Conservation (phyloP, 2,113 vertebrate genomes). For the Asarcornis scutulata region DNA sequence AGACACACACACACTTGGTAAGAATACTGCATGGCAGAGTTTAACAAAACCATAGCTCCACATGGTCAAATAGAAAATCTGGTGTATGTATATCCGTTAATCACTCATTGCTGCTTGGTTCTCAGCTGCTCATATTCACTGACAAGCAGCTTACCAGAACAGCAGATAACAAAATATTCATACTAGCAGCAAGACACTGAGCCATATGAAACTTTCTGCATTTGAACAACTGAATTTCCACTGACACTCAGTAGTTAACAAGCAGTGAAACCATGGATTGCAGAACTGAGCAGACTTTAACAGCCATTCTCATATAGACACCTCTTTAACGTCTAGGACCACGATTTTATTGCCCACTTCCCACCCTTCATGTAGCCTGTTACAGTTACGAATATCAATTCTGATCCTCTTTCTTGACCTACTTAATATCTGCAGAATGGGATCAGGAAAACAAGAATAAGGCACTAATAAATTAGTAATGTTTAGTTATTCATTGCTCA, state of each 20-base stretch:
- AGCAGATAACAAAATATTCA: background rate
- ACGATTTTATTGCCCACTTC: background rate
- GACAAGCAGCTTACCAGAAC: background rate
- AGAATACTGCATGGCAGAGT: background rate
- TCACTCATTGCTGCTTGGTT: background rate
- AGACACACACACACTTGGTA: background rate
- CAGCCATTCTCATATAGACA: background rate
- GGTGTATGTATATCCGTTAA: background rate
- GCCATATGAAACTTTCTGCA: fast-evolving
- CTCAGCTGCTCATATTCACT: background rate
- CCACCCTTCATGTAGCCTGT: background rate
- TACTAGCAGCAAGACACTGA: background rate
- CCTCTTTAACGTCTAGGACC: background rate
- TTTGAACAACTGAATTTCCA: background rate
- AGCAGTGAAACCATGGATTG: background rate
- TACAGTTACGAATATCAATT: background rate
- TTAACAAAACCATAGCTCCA: background rate
- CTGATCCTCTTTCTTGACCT: background rate
- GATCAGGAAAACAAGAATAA: background rate
- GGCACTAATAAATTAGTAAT: background rate
- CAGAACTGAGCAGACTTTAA: background rate
- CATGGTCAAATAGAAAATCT: background rate
- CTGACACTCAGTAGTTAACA: background rate
- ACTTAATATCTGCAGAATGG: background rate
- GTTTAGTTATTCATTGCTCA: background rate